Conservation (phyloP, 2,888 invertebrate species). For the Lymantria dispar region DNA sequence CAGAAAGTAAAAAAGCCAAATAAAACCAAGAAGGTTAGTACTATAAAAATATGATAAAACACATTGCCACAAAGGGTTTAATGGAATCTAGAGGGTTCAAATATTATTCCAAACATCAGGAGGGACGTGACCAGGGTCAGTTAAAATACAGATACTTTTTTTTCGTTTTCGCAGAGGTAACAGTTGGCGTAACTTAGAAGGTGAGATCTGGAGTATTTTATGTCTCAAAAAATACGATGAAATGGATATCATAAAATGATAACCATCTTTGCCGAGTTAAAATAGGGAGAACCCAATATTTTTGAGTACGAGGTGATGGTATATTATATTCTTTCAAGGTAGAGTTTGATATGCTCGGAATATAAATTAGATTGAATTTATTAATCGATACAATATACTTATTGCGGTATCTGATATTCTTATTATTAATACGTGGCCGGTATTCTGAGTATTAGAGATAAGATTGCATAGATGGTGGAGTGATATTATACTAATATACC, state of each 20-base stretch:
- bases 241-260: constrained; percentile 18
- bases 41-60: constrained; percentile 8
- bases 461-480: no score
- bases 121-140: constrained; percentile 30
- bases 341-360: no score
- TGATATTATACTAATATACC: no score
- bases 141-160: constrained; percentile 16
- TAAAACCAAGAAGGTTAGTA: not conserved
- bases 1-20: not conserved
- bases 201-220: constrained; percentile 26
- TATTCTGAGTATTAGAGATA: no score
- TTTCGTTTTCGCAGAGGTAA: constrained; percentile 19
- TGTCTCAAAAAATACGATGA: constrained; percentile 14
- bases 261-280: not conserved
- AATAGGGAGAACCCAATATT: not conserved
- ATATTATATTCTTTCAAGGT: no score
- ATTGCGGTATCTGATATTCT: no score
- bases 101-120: constrained; percentile 21
- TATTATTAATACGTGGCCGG: no score
- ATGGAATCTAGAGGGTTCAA: constrained; percentile 13
- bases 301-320: not conserved
- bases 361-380: no score
- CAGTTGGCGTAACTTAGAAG: constrained; percentile 28
- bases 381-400: no score
- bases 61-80: constrained; percentile 8